Conservation (phyloP, 2,888 invertebrate genomes). For the Meteorus colon region DNA sequence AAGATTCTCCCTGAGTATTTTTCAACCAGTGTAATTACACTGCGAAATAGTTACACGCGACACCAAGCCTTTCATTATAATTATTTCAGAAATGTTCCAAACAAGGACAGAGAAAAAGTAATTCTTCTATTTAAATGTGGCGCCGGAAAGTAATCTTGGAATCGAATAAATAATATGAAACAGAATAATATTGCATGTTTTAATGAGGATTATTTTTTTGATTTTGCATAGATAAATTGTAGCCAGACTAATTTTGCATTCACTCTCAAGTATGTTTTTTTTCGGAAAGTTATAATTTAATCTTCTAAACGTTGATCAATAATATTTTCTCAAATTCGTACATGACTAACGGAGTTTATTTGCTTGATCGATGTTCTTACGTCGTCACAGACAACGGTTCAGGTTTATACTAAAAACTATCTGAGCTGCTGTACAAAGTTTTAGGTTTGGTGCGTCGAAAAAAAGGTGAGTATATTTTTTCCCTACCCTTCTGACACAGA, state of each 20-base stretch:
- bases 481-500: constrained; percentile 1
- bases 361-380: constrained; percentile 52
- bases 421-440: constrained; percentile 34
- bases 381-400: constrained; percentile 49
- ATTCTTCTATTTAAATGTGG: background rate
- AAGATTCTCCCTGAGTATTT: background rate
- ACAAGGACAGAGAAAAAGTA: background rate
- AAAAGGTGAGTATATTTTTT: constrained; percentile 45
- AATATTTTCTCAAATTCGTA: background rate
- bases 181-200: background rate
- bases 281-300: background rate
- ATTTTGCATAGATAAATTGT: no score
- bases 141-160: background rate
- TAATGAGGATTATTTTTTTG: no score
- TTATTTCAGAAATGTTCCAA: background rate
- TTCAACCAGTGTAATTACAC: background rate
- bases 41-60: background rate
- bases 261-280: no score
- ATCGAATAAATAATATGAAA: background rate
- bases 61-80: no score
- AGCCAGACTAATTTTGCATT: no score
- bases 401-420: constrained; percentile 34
- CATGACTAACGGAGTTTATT: constrained; percentile 1
- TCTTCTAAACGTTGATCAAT: background rate
- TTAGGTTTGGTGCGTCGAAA: constrained; percentile 39